Conservation (phyloP, 2,797 vertebrate species). For the Menidia menidia region DNA sequence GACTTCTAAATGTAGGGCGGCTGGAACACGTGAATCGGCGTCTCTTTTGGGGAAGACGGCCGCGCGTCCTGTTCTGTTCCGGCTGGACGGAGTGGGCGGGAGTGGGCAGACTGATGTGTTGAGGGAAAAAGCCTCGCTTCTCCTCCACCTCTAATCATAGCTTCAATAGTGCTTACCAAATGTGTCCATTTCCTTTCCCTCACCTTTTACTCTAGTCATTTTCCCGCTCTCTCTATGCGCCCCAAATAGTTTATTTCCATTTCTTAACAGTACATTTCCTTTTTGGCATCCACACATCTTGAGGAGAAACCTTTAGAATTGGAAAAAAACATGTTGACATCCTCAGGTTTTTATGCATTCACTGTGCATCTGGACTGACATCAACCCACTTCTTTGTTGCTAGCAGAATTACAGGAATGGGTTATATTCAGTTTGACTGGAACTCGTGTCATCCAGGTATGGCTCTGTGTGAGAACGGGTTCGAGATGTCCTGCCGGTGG, state of each 20-base stretch:
- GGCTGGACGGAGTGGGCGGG: constrained; percentile 49
- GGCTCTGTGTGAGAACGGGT: too few species aligned
- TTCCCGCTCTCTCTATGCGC: constrained; percentile 36
- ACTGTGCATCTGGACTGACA: constrained; percentile 6
- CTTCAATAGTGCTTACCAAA: constrained; percentile 53
- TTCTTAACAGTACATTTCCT: background rate
- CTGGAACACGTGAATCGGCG: constrained; percentile 25
- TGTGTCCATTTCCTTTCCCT: constrained; percentile 27
- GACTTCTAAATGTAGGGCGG: constrained; percentile 61
- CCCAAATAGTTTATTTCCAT: constrained; percentile 16
- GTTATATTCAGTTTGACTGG: constrained; percentile 39
- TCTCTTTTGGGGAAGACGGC: constrained; percentile 41
- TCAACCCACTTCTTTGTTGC: constrained; percentile 23
- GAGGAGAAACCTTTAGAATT: constrained; percentile 4
- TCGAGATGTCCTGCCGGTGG: too few species aligned
- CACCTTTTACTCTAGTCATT: constrained; percentile 15
- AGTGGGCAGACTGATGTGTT: constrained; percentile 69
- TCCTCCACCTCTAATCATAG: constrained; percentile 62
- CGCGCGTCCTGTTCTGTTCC: constrained; percentile 21
- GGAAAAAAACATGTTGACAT: background rate
- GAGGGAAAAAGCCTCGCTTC: constrained; percentile 64
- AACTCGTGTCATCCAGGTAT: background rate
- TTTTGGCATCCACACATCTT: background rate
- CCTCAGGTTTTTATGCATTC: constrained; percentile 1
- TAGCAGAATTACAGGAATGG: constrained; percentile 35